These are phyloP conservation scores for Trachurus trachurus DNA, from an alignment of 2,797 vertebrate species.

Conservation along the genomic window DNA sequence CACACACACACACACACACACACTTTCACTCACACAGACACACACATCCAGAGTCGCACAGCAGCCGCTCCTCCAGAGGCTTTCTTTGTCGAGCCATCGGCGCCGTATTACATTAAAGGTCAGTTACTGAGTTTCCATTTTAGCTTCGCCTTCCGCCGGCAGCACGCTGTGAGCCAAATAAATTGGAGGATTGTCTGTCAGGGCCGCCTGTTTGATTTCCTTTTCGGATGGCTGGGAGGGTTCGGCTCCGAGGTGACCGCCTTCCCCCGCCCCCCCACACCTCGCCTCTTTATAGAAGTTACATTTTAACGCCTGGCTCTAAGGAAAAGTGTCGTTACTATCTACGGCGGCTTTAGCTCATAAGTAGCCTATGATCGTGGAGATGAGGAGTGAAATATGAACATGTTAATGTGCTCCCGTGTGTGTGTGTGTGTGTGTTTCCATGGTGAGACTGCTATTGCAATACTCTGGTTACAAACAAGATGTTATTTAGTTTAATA, in stretches of 20 bases:
- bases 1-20: constrained; percentile 37
- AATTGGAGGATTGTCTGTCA: constrained; percentile 73
- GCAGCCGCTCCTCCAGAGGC: constrained; percentile 40
- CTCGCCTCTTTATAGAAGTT: constrained; percentile 20
- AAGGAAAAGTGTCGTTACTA: constrained; percentile 32
- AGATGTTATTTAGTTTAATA: neutral
- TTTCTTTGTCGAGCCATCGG: constrained; percentile 69
- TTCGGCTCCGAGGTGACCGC: constrained; percentile 50
- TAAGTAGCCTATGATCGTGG: constrained; percentile 28
- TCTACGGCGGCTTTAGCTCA: constrained; percentile 39
- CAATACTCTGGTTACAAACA: neutral
- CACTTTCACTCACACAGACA: constrained; percentile 25
- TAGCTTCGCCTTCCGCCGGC: constrained; percentile 58
- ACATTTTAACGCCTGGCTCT: constrained; percentile 27
- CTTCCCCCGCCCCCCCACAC: neutral
- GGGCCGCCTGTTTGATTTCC: constrained; percentile 65
- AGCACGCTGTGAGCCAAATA: constrained; percentile 65
- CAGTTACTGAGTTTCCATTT: constrained; percentile 79
- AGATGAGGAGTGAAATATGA: constrained; percentile 32
- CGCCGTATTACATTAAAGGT: constrained; percentile 78
- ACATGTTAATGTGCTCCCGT: neutral
- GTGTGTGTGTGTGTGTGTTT: neutral
- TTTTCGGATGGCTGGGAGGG: constrained; percentile 39
- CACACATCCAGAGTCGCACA: constrained; percentile 33
- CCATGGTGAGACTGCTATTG: neutral